A percentile compares a stretch with the other conserved stretches of the same genome.
phyloP scores from a whole-genome alignment of 1,140 invertebrate species.

The Phortica variegata region DNA sequence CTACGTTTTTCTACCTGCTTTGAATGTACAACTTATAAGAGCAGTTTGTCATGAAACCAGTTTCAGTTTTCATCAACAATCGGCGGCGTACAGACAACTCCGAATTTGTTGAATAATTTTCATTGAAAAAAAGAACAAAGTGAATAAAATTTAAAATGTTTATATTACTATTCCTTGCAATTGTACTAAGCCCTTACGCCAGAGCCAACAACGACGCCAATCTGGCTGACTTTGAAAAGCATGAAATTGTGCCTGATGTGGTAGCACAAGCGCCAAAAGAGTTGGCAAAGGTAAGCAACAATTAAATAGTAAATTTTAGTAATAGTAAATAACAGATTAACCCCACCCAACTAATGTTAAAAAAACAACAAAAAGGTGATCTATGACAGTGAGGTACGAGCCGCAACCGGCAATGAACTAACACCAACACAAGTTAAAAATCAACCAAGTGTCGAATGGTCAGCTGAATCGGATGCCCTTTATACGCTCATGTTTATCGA shows the following conservation, averaged over 20 bases:
- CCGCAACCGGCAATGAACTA: constrained; percentile 68
- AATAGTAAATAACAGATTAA: too few relatives aligned
- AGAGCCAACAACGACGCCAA: too few relatives aligned
- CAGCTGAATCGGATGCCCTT: constrained; percentile 61
- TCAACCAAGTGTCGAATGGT: constrained; percentile 67
- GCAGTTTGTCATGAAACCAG: too few relatives aligned
- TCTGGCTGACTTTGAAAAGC: constrained; percentile 9
- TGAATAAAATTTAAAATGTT: neutral
- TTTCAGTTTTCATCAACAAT: constrained; percentile 25
- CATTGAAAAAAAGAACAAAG: neutral
- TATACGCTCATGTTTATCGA: constrained; percentile 76
- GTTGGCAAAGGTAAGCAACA: constrained; percentile 30
- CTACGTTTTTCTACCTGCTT: too few relatives aligned
- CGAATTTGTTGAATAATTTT: too few relatives aligned
- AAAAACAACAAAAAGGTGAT: constrained; percentile 30
- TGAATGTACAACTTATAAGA: too few relatives aligned
- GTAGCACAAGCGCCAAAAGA: constrained; percentile 26
- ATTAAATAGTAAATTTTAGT: too few relatives aligned
- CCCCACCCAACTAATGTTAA: too few relatives aligned
- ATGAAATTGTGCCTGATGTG: constrained; percentile 42
- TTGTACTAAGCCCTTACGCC: too few relatives aligned
- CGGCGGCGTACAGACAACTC: neutral
- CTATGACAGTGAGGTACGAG: constrained; percentile 62
- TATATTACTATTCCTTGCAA: too few relatives aligned
- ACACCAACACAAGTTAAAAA: constrained; percentile 72